These are phyloP conservation scores for Notechis scutatus DNA, from an alignment of 2,113 vertebrate species.

Conservation along the genomic window DNA sequence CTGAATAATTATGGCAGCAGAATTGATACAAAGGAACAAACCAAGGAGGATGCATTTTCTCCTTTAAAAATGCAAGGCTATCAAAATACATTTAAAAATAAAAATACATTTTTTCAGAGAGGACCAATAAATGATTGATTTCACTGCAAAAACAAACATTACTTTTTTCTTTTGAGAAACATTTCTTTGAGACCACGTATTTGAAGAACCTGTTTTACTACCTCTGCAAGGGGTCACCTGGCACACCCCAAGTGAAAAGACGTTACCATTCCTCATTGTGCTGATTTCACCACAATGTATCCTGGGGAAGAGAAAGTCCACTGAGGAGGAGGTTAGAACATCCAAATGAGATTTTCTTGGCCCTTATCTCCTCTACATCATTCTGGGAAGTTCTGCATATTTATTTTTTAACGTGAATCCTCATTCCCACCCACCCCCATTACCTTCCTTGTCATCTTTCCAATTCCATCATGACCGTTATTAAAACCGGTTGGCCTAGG, in stretches of 20 bases:
- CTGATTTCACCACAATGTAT: background rate
- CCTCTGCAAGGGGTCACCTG: background rate
- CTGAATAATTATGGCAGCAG: background rate
- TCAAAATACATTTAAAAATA: background rate
- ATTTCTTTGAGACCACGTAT: background rate
- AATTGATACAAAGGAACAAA: background rate
- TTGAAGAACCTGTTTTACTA: background rate
- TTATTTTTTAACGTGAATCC: slow-evolving; percentile 41
- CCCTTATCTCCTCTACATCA: background rate
- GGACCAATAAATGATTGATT: slow-evolving; percentile 4
- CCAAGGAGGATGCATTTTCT: background rate
- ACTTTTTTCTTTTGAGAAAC: background rate
- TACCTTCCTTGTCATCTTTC: slow-evolving; percentile 22
- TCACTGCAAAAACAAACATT: background rate
- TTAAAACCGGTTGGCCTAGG: slow-evolving; percentile 42
- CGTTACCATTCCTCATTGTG: background rate
- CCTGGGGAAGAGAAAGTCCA: background rate
- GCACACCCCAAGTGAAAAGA: slow-evolving; percentile 7
- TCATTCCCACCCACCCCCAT: background rate
- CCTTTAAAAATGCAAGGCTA: background rate
- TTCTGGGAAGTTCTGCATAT: slow-evolving; percentile 1
- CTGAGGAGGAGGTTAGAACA: background rate
- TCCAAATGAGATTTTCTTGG: slow-evolving; percentile 21
- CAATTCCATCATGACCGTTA: background rate
- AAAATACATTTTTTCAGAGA: slow-evolving; percentile 22